A percentile compares a stretch with the other conserved stretches of the same genome.
phyloP scores from a whole-genome alignment of 2,888 invertebrate species.

The Artemia sinica region DNA sequence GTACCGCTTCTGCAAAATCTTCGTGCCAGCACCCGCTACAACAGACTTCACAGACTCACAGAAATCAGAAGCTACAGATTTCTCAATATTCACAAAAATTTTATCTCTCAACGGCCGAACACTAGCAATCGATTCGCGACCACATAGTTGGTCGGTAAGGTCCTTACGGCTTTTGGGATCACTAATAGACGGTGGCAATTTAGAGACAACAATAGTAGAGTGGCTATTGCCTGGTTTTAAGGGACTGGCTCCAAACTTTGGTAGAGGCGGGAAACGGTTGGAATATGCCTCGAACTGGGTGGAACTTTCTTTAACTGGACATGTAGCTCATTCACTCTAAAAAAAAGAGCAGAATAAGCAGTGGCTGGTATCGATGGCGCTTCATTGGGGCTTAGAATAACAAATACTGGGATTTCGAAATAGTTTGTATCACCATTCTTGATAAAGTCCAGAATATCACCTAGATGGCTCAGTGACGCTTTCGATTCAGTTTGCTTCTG shows the following conservation, averaged over 20 bases:
- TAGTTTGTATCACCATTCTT: no score
- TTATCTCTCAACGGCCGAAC: background rate
- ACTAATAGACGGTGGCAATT: no score
- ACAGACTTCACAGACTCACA: no score
- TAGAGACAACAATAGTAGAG: background rate
- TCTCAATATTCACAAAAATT: background rate
- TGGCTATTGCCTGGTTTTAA: background rate
- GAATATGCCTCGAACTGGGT: background rate
- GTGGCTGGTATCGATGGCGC: background rate
- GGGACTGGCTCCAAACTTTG: background rate
- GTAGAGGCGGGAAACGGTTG: background rate
- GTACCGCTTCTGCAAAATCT: no score
- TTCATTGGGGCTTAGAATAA: no score
- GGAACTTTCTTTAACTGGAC: no score
- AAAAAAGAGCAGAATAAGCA: background rate
- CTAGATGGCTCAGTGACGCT: no score
- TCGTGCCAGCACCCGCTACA: no score
- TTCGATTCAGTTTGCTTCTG: no score
- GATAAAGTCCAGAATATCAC: no score
- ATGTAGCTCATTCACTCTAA: no score
- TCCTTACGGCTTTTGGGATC: background rate
- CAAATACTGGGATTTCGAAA: no score
- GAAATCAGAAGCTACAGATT: background rate
- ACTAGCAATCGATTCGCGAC: background rate
- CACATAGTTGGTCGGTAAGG: background rate